Percentiles rank a stretch among this genome's conserved stretches.
Conservation (phyloP, 2,888 invertebrate species). For the Clanis bilineata region DNA sequence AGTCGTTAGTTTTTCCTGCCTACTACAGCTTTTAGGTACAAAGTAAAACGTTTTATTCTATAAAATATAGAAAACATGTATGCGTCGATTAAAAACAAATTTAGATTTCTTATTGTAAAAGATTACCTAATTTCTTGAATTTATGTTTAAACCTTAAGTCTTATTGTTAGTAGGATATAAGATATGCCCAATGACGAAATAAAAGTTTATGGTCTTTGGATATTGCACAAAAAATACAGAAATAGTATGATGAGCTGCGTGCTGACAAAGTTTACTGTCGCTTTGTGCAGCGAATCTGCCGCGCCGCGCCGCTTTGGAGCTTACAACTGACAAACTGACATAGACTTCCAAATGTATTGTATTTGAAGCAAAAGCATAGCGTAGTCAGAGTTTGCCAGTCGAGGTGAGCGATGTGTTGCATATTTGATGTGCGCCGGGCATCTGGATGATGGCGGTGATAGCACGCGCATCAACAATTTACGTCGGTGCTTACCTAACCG, state of each 20-base stretch:
- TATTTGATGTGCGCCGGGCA: conserved; percentile 63
- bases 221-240: too few relatives aligned
- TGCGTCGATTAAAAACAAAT: too few relatives aligned
- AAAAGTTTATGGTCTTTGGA: too few relatives aligned
- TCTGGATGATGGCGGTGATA: conserved; percentile 40
- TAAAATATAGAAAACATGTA: too few relatives aligned
- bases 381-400: conserved; percentile 38
- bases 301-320: conserved; percentile 9
- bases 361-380: conserved; percentile 31
- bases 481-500: conserved; percentile 54
- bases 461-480: conserved; percentile 65
- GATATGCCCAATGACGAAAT: too few relatives aligned
- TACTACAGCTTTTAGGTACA: too few relatives aligned
- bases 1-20: too few relatives aligned
- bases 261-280: background rate
- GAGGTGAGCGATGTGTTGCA: conserved; percentile 58
- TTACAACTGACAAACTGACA: conserved; percentile 47
- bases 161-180: too few relatives aligned
- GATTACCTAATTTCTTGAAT: too few relatives aligned
- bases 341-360: conserved; percentile 51
- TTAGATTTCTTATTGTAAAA: too few relatives aligned
- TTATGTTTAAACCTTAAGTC: too few relatives aligned
- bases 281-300: background rate
- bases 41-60: too few relatives aligned
- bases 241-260: background rate